phyloP scores from a whole-genome alignment of 2,113 vertebrate genomes.

The Prinia subflava region DNA sequence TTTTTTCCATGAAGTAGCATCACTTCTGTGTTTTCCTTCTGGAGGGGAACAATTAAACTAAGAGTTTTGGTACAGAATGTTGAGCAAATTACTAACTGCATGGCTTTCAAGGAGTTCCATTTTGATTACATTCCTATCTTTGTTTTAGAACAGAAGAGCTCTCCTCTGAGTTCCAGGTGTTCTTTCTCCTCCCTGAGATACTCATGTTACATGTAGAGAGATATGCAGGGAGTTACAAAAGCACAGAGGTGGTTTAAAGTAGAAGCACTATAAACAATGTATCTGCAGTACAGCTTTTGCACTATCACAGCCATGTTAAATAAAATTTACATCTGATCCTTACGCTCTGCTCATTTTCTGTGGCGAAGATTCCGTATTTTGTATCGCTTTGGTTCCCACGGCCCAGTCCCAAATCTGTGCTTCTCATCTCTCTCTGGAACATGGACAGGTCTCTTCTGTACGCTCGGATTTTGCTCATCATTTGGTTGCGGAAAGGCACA shows the following conservation, averaged over 20 bases:
- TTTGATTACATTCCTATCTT: not conserved
- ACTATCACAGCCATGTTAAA: not conserved
- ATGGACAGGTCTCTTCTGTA: slow-evolving; percentile 87
- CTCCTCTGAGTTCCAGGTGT: not conserved
- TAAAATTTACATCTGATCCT: slow-evolving; percentile 44
- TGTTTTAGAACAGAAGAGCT: not conserved
- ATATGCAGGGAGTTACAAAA: not conserved
- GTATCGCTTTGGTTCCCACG: slow-evolving; percentile 67
- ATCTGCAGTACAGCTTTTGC: not conserved
- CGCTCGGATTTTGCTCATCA: slow-evolving; percentile 84
- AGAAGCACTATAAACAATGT: not conserved
- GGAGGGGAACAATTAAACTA: not conserved
- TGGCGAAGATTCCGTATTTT: slow-evolving; percentile 75
- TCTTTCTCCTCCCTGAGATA: not conserved
- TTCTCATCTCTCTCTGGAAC: slow-evolving; percentile 88
- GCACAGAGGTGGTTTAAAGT: not conserved
- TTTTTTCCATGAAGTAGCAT: not conserved
- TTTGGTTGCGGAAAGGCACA: slow-evolving; percentile 81
- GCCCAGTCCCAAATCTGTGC: slow-evolving; percentile 66
- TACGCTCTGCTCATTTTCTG: slow-evolving; percentile 87
- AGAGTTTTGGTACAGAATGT: not conserved
- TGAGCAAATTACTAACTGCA: accelerated
- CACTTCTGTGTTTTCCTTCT: not conserved
- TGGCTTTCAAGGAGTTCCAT: not conserved
- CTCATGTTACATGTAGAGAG: not conserved